Evolutionary conservation across 1,140 invertebrate species (phyloP).

Genomic region (Octopus bimaculoides): DNA sequence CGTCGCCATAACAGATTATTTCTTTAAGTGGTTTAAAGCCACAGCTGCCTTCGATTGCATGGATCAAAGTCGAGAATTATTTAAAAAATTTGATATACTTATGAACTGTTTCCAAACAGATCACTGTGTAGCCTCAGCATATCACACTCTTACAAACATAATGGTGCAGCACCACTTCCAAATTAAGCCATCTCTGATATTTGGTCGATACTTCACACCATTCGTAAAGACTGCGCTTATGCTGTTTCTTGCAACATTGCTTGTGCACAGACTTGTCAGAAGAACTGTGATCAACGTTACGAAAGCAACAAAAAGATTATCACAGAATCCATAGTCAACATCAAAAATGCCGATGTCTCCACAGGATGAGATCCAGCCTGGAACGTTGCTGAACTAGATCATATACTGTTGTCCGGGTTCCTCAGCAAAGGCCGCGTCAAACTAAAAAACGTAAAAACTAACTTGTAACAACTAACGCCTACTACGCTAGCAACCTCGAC

Average conservation of each 20-base stretch:
- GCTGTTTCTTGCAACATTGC: neutral
- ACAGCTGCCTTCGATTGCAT: constrained; percentile 11
- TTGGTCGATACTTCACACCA: neutral
- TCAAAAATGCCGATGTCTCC: constrained; percentile 1
- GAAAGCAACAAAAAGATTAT: constrained; percentile 7
- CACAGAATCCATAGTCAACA: constrained; percentile 9
- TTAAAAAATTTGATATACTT: constrained; percentile 16
- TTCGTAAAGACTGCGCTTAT: neutral
- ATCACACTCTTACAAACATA: neutral
- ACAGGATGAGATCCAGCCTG: constrained; percentile 9
- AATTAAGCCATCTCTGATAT: neutral
- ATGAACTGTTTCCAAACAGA: constrained; percentile 17
- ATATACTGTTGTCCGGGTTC: constrained; percentile 9
- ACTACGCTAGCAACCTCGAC: constrained; percentile 3
- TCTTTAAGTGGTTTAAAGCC: constrained; percentile 13
- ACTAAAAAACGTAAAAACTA: constrained; percentile 8
- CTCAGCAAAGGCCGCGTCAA: constrained; percentile 6
- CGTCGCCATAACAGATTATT: constrained; percentile 17
- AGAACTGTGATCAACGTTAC: neutral
- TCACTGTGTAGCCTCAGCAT: constrained; percentile 5
- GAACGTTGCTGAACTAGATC: neutral
- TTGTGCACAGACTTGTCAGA: neutral
- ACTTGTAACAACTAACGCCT: neutral
- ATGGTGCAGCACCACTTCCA: constrained; percentile 5
- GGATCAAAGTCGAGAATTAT: constrained; percentile 20